These are phyloP conservation scores for Calephelis perditalis DNA, from an alignment of 2,888 invertebrate species.

Conservation along the genomic window DNA sequence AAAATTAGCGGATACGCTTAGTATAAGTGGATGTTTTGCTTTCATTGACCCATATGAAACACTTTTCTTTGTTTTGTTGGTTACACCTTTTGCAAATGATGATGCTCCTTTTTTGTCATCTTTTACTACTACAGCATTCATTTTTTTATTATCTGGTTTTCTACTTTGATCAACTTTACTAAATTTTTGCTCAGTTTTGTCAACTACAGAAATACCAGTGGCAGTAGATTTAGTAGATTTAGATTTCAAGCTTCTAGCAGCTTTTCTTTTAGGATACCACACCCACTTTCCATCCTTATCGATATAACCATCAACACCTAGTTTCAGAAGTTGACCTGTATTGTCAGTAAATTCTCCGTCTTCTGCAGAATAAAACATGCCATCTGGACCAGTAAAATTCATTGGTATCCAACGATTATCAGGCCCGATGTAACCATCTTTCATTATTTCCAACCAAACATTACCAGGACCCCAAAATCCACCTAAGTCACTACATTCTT, in stretches of 20 bases:
- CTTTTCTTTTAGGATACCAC: constrained; percentile 46
- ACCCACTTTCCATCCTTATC: constrained; percentile 64
- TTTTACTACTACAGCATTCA: constrained; percentile 29
- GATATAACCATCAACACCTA: constrained; percentile 64
- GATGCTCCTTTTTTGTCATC: constrained; percentile 30
- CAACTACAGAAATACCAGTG: constrained; percentile 33
- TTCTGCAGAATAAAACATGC: constrained; percentile 57
- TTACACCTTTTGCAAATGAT: constrained; percentile 22
- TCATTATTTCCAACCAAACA: constrained; percentile 63
- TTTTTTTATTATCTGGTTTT: constrained; percentile 32
- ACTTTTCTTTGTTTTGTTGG: constrained; percentile 34
- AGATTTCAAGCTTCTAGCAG: constrained; percentile 34
- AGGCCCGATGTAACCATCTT: constrained; percentile 64
- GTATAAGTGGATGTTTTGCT: constrained; percentile 42
- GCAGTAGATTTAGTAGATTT: constrained; percentile 42
- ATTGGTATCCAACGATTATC: constrained; percentile 66
- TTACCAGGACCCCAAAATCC: constrained; percentile 61
- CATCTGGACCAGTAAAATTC: constrained; percentile 65
- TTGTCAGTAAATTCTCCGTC: constrained; percentile 57
- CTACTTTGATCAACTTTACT: constrained; percentile 21
- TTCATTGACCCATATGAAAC: constrained; percentile 34
- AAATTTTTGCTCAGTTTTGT: too few relatives aligned
- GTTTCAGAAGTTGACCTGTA: constrained; percentile 43
- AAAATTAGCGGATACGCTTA: constrained; percentile 48
- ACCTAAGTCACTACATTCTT: constrained; percentile 65